Base-by-base conservation (phyloP, 2,888 invertebrate species). In the Hemicrepidius hirtus region DNA sequence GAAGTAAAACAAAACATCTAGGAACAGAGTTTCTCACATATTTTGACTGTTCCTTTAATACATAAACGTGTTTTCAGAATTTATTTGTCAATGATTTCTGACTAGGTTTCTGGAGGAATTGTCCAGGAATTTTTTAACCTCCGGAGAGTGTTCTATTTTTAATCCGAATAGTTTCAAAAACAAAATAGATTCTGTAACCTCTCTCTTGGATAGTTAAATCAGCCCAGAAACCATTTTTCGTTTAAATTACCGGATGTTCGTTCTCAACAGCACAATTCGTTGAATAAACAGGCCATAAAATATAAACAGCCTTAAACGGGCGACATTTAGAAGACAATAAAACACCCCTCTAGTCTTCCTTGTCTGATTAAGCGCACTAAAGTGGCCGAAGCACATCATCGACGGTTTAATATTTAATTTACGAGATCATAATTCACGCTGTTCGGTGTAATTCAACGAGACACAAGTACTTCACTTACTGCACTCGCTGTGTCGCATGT, bases 391-490 rank as follows among this genome's bases (percentile, higher is more conserved):
- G 28, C 70, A 70, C 64, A 64, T 70, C 50, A 70, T 50, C 40
- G 57, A 50, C 70, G 28, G 44, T 64, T 70, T 70, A 64, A 64
- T 70, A 70, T 70, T 70, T 70, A 64, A 70, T 70, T 70, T 70
- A 70, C 64, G 70, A 57, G 50, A 64, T 28, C 55, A 49, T 64
- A 64, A 64, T 40, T 69, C 41, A 55, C 41, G 13, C 20, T 24
- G 50, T 50, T 50, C 3, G 12, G 50, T 62, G 62, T 49, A 62
- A 68, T 68, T 60, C 49, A 37, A 49, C 46, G n/a, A 59, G 66
- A 59, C 44, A 63, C 64, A 35, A 64, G 64, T 64, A 49, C 64
- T 49, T 64, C 64, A 32, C 24, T 5, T 9, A 41, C 16, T 53
- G 62, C 62, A 63, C 49, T 65, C 49, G 20, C 12, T 16, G 50